Evolutionary conservation across 2,113 vertebrate species (phyloP), one percentile per base, ranked within the genome.

Genomic region (Hypocryptadius cinnamomeus): DNA sequence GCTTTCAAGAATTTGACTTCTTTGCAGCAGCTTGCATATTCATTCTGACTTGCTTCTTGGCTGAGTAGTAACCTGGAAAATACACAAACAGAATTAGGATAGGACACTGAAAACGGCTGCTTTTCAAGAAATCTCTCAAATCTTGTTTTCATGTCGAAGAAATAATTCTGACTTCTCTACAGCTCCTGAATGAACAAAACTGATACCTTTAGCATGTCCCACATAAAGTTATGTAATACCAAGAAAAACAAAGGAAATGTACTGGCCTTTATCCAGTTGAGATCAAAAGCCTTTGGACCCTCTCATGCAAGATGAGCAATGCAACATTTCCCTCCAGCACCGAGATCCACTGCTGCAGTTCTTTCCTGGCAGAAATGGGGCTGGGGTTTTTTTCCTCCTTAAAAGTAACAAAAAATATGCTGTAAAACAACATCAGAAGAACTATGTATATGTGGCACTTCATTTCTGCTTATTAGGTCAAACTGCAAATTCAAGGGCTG

Each of bases 211-310:
- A 93, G 30, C 5, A 3, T 77, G 66, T 72, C 80, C 66, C 53
- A 76, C 42, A 79, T 31, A 77, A 89, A 94, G 50, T 59, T 90
- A n/a, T 20, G 70, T 40, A 89, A 94, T 35, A 87, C 59, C 65
- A 87, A 74, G 30, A 13, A 87, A 89, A 95, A 79, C 84, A 94
- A 91, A 95, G 91, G 87, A 93, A 96, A 91, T 57, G 71, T 70
- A 47, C 74, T 96, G 92, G 91, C 66, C 78, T 92, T 85, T 73
- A 73, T 83, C 81, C 70, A 79, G 79, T 15, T n/a, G 60, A 92
- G 42, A 93, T 87, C 81, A 91, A 92, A 95, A 81, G 87, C 63
- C 74, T 77, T 85, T 66, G 50, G 54, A 77, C 42, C 4, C 31
- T 89, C 47, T 92, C 51, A 63, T 4, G 31, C 68, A 95, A 93